Base-by-base conservation (phyloP, 1,140 invertebrate genomes). In the Argopecten irradians region DNA sequence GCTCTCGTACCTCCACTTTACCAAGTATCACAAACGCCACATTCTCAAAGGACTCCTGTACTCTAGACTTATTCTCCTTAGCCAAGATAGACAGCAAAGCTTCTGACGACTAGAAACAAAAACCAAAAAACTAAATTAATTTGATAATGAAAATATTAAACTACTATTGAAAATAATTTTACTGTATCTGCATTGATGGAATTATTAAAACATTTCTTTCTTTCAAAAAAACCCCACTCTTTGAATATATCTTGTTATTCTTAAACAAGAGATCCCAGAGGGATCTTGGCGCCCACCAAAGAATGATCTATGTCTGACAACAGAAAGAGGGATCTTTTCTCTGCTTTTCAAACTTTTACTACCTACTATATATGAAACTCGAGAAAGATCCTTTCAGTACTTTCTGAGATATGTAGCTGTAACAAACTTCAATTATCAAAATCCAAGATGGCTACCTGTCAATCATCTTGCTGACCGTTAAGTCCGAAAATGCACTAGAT, bases 31-130 rank as follows among this genome's bases (percentile, higher is more conserved):
- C 88, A 86, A 89, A 89, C 5, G 93, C 92, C 43, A 94, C 92
- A 82, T 92, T 93, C 55, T 93, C 93, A 89, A 93, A 93, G 86
- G 93, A 90, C 86, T 94, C 93, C 34, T 92, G 87, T 1, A 91
- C 83, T 19, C 91, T 41, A 0, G 87, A 33, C 35, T 91, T 87
- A 83, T 90, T 88, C 84, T 92, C 92, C 41, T 89, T 91, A 33
- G 84, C 83, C 19, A 93, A 43, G n/a, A 92, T 9, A 2, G 46
- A 14, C 14, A 88, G 71, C 13, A 93, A 84, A 36, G 91, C 91
- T 34, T 93, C 89, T 28, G 82, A 82, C 28, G 35, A 87, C 93
- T 94, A 85, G 13, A 88, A 90, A 43, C 55, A 86, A 85, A 86
- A 86, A 87, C 46, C 86, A 41, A n/a, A n/a, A 14, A 13, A 28